These are phyloP conservation scores for Furcifer pardalis DNA, from an alignment of 2,797 vertebrate species.

Conservation along the genomic window DNA sequence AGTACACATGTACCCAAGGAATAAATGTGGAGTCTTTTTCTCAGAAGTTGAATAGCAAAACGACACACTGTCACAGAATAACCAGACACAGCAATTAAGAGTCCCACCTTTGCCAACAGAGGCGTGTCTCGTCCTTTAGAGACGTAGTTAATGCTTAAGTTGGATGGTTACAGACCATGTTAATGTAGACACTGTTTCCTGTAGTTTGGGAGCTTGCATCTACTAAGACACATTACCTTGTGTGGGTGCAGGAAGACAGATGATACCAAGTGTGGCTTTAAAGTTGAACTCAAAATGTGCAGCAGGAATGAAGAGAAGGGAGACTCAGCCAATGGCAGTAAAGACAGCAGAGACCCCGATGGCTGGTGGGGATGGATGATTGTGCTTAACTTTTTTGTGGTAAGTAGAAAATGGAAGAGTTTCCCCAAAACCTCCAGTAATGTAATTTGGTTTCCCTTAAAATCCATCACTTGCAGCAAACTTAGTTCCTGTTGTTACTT, in stretches of 20 bases:
- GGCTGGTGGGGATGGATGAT: conserved; percentile 92
- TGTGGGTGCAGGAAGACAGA: background rate
- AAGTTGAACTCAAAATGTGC: conserved; percentile 1
- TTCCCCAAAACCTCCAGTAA: background rate
- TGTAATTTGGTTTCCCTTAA: background rate
- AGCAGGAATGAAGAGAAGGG: conserved; percentile 48
- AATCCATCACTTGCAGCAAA: background rate
- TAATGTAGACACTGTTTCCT: background rate
- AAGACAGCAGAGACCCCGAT: conserved; percentile 43
- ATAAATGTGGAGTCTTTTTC: too few relatives aligned
- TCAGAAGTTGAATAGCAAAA: too few relatives aligned
- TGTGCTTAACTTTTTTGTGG: conserved; percentile 92
- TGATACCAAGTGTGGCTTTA: background rate
- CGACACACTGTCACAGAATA: background rate
- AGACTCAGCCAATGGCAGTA: conserved; percentile 37
- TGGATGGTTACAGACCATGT: background rate
- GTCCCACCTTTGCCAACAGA: background rate
- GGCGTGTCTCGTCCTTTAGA: rapidly evolving
- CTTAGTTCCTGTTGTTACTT: rapidly evolving
- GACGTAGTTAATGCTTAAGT: background rate
- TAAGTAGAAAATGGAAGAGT: conserved; percentile 64
- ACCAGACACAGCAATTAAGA: background rate
- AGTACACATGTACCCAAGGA: too few relatives aligned
- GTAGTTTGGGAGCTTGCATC: rapidly evolving
- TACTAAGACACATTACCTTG: background rate